Base-by-base conservation (phyloP, 2,888 invertebrate genomes). In the Trissoscelio sp. region DNA sequence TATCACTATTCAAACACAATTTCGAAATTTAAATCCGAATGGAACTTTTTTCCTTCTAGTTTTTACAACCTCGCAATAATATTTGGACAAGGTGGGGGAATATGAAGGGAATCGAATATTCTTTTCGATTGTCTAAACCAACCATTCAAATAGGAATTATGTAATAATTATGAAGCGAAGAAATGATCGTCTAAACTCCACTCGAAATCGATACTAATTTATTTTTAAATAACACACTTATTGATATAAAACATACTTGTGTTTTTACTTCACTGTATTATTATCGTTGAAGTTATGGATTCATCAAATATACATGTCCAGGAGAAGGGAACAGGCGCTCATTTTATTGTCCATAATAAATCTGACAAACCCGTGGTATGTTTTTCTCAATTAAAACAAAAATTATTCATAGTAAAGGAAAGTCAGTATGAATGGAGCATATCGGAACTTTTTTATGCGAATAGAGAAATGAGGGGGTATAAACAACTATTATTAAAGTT, bases 141-240 rank as follows among this genome's bases (percentile, higher is more conserved):
- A 39, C 1, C 12, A 12, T 39, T 39, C 12, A n/a, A 12, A 7
- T 2, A 1, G 12, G 6, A 39, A 39, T 39, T n/a, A n/a, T n/a
- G n/a, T n/a, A n/a, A 14, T 39, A 39, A 39, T 34, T 9, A 34
- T 9, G 9, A 6, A 6, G 5, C 9, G 34, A 34, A 34, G 2
- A 34, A 9, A 34, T 34, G 11, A 34, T 34, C 5, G 34, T 39
- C 39, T 2, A 12, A 12, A 9, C 9, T 18, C 9, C 44, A 18
- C 4, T 1, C 2, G 28, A 20, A 42, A 62, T 73, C 62, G 62
- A 73, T 73, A 44, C 0, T 20, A 66, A 39, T 66, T 39, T 57
- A 66, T 67, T 66, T 67, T 67, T 67, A 74, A 74, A 37, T 34
- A 57, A 37, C 48, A 55, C 34, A 34, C 44, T 37, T 72, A 73